phyloP scores from a whole-genome alignment of 1,140 invertebrate species.

The Andrena cerasifolii region DNA sequence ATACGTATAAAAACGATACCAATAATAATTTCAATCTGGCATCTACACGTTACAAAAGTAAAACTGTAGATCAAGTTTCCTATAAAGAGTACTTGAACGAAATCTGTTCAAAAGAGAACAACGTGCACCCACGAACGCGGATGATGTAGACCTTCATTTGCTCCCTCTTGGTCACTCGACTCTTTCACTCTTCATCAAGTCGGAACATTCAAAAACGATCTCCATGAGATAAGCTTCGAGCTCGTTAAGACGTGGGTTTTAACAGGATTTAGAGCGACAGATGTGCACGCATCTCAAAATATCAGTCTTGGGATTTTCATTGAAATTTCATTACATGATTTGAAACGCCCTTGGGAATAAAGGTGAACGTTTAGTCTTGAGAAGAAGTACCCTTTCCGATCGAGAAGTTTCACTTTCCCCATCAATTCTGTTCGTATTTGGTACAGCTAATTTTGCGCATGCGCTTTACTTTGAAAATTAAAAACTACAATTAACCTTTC shows the following conservation, averaged over 20 bases:
- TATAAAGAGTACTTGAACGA: neutral
- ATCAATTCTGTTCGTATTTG: neutral
- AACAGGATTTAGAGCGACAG: slow-evolving; percentile 32
- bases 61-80: neutral
- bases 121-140: slow-evolving; percentile 7
- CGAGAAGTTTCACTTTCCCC: slow-evolving; percentile 33
- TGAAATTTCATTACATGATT: slow-evolving; percentile 19
- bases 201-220: slow-evolving; percentile 36
- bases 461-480: neutral
- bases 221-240: slow-evolving; percentile 29
- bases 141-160: neutral
- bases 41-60: neutral
- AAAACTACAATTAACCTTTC: neutral
- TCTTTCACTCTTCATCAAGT: slow-evolving; percentile 3
- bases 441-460: neutral
- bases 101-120: neutral
- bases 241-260: slow-evolving; percentile 21
- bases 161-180: neutral
- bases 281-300: slow-evolving; percentile 40
- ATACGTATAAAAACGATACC: neutral
- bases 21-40: neutral
- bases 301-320: slow-evolving; percentile 49
- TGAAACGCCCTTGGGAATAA: slow-evolving; percentile 38
- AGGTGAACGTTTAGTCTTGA: neutral
- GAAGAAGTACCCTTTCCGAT: neutral